Evolutionary conservation across 1,140 invertebrate species (phyloP), one percentile per base, ranked within the genome.

Genomic region (Chironomus tepperi): DNA sequence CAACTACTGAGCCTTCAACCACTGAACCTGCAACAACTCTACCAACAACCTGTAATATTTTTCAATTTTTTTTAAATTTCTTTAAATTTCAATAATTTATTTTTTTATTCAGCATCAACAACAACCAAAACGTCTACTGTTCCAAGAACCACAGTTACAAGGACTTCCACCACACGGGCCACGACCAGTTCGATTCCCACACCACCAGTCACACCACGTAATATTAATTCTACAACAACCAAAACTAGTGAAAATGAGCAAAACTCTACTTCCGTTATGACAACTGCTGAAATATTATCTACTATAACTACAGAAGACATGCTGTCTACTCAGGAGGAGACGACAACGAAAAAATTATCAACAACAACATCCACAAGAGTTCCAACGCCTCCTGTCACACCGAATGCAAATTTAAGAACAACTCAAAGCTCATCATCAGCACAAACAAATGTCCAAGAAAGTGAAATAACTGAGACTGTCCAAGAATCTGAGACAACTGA

Each of bases 91-190:
- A 34, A 34, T 34, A 70, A 2, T 34, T 2, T 2, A 34, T 34
- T 34, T 34, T 34, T 9, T 7, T 7, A 34, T n/a, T n/a, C n/a
- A 34, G 24, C 24, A 34, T 34, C 24, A 1, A 34, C 24, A 34
- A 34, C 24, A 34, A 34, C 24, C 24, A 34, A 34, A 34, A 34
- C 1, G 5, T 34, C 24, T 34, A 34, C 24, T 2, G 24, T 34
- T 34, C 24, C 24, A 34, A 34, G 5, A 34, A 34, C 24, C 24
- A 34, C 24, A 34, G 24, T 34, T 5, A 34, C 24, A 2, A 1
- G 24, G 5, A 34, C 24, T 5, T 2, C 24, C 0, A 75, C 77
- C n/a, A 65, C 81, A 7, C 75, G 65, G 0, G 73, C 16, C 43
- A 74, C 73, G 0, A 78, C 73, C 0, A 76, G 78, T 9, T 0